A percentile compares a stretch with the other conserved stretches of the same genome.
phyloP scores from a whole-genome alignment of 2,797 vertebrate species.

The Alcedo atthis region DNA sequence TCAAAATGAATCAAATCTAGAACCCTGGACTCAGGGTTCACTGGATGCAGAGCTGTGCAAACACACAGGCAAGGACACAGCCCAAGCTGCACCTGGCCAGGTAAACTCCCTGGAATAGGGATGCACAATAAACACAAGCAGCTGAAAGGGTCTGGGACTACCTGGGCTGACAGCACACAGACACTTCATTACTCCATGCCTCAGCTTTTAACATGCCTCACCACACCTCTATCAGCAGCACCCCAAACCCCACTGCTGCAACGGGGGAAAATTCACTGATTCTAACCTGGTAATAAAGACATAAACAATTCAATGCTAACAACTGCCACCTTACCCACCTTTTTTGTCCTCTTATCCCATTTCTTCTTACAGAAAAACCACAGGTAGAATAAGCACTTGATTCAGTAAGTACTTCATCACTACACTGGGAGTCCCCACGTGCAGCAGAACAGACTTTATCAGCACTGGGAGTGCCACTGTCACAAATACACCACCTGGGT shows the following conservation, averaged over 20 bases:
- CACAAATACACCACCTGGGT: not conserved
- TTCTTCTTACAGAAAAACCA: not conserved
- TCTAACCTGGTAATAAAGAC: not conserved
- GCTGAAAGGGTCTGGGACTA: not conserved
- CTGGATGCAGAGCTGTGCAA: not conserved
- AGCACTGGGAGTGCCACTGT: not conserved
- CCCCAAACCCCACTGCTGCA: not conserved
- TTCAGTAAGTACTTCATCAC: not conserved
- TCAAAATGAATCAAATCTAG: not conserved
- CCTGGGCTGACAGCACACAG: not conserved
- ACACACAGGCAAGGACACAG: not conserved
- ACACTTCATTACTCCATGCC: not conserved
- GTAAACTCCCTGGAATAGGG: not conserved
- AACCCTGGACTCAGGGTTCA: not conserved
- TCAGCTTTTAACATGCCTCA: not conserved
- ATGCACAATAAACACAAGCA: not conserved
- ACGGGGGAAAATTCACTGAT: not conserved
- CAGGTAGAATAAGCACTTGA: not conserved
- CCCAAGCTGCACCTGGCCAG: not conserved
- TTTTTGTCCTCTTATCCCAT: not conserved
- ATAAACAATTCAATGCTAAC: not conserved
- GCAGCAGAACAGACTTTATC: not conserved
- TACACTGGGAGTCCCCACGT: not conserved
- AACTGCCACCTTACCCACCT: not conserved
- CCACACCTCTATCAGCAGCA: not conserved